A percentile compares a stretch with the other conserved stretches of the same genome.
Evolutionary conservation across 2,888 invertebrate species (phyloP).

Genomic region (Monopis laevigella): DNA sequence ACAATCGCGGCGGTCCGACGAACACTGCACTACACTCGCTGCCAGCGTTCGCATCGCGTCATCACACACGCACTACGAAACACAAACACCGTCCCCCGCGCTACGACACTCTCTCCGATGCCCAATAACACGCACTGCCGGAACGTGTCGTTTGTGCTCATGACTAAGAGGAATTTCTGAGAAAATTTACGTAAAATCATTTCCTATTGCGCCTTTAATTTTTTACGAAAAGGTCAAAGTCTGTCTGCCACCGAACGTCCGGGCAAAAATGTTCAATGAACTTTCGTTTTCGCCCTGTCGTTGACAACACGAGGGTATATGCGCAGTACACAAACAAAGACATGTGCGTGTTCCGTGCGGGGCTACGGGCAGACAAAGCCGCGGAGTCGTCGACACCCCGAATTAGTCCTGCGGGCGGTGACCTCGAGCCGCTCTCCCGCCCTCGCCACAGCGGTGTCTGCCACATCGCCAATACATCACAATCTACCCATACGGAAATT

Average conservation of each 20-base stretch:
- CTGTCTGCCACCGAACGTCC: too few species aligned
- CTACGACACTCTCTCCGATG: constrained; percentile 1
- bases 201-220: neutral
- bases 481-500: constrained; percentile 3
- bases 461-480: constrained; percentile 22
- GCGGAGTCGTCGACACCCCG: constrained; percentile 63
- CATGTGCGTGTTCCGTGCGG: constrained; percentile 24
- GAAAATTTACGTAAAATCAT: neutral
- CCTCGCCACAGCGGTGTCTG: constrained; percentile 28
- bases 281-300: constrained; percentile 4
- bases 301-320: constrained; percentile 4
- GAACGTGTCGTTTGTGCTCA: neutral
- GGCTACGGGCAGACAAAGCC: constrained; percentile 53
- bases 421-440: constrained; percentile 23
- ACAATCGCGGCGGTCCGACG: constrained; percentile 17
- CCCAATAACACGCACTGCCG: constrained; percentile 1
- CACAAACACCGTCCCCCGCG: neutral
- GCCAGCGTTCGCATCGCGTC: neutral
- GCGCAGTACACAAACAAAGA: constrained; percentile 34
- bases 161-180: neutral
- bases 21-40: constrained; percentile 6
- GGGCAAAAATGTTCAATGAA: constrained; percentile 4
- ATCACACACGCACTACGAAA: constrained; percentile 6
- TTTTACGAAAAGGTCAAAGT: too few species aligned
- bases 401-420: constrained; percentile 66